These are phyloP conservation scores for Crotalus viridis DNA, from an alignment of 2,113 vertebrate genomes.

Conservation along the genomic window DNA sequence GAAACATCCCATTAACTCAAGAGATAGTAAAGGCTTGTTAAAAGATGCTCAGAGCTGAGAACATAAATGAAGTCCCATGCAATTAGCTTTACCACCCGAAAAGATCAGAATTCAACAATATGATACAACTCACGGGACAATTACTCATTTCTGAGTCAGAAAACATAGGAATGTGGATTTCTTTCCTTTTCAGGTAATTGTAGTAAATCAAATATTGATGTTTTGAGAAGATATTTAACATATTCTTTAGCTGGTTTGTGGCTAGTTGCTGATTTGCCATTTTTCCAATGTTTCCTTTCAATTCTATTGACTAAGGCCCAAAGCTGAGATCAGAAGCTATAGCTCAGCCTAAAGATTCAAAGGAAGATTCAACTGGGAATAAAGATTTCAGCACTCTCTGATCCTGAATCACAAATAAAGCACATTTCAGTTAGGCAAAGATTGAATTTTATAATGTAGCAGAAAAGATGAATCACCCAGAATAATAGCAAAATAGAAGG, in stretches of 20 bases:
- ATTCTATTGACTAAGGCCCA: background rate
- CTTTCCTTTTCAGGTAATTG: background rate
- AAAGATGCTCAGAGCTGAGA: background rate
- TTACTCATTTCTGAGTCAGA: background rate
- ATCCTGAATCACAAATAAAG: conserved; percentile 16
- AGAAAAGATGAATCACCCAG: fast-evolving
- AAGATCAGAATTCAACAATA: background rate
- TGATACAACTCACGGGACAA: background rate
- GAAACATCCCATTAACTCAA: background rate
- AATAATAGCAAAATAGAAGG: background rate
- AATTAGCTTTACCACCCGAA: background rate
- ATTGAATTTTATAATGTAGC: background rate
- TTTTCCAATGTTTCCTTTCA: conserved; percentile 32
- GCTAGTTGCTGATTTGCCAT: background rate
- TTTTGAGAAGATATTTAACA: background rate
- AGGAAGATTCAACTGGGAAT: background rate
- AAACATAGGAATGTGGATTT: background rate
- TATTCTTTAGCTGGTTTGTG: background rate
- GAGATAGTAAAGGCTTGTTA: background rate
- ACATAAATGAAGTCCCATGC: background rate
- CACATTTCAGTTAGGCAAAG: background rate
- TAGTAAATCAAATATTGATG: background rate
- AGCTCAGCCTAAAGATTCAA: background rate
- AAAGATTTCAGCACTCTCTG: conserved; percentile 5
- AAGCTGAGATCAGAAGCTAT: background rate